These are phyloP conservation scores for Pelosia muscerda DNA, from an alignment of 2,888 invertebrate genomes.

Conservation along the genomic window DNA sequence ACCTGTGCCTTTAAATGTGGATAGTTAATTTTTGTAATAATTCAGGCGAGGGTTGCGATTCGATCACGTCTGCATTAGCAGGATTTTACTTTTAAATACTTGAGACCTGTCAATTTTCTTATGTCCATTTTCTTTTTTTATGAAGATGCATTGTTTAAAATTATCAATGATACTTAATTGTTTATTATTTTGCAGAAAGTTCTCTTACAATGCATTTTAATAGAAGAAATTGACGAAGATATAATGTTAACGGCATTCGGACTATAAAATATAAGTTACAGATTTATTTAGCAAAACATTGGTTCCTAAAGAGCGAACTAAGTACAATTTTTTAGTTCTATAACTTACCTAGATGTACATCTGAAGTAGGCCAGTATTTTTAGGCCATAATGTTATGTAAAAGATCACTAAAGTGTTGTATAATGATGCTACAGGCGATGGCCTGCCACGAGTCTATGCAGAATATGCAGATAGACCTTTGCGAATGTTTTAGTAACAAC, in stretches of 20 bases:
- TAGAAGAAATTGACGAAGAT: background rate
- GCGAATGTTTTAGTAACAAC: background rate
- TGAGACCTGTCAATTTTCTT: no score
- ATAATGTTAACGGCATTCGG: background rate
- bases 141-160: no score
- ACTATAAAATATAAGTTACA: background rate
- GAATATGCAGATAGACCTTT: background rate
- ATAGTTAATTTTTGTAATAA: no score
- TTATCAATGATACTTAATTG: no score
- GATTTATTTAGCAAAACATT: background rate
- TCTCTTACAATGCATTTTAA: background rate
- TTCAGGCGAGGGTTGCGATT: no score
- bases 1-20: no score
- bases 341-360: background rate
- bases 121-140: no score
- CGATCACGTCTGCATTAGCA: no score
- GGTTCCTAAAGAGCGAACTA: background rate
- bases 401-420: background rate
- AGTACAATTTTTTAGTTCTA: background rate
- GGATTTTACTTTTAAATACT: no score
- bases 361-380: background rate
- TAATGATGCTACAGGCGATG: background rate
- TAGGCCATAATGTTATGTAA: background rate
- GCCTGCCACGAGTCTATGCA: background rate
- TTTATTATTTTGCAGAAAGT: no score